Evolutionary conservation across 2,113 vertebrate genomes (phyloP), one percentile per base, ranked within the genome.

Genomic region (Acrocephalus arundinaceus): DNA sequence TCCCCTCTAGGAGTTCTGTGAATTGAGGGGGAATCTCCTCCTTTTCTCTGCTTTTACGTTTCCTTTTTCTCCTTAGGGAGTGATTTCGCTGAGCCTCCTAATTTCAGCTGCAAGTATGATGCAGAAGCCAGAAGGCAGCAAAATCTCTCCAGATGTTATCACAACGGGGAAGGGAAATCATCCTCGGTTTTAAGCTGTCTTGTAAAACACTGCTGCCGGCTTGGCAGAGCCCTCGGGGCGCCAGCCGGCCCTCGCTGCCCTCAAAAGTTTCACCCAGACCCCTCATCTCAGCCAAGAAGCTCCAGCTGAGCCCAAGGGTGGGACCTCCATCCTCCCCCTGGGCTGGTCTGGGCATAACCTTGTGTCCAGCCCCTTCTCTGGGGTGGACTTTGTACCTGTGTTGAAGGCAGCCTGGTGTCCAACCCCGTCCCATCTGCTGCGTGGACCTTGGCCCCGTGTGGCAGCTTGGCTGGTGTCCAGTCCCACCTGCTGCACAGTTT

Each of bases 91-190:
- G 70, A 96, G 74, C 82, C 54, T 94, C 94, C 96, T 94, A 94
- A 94, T 97, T 97, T 91, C 70, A 68, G 92, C 92, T 79, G 82
- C 68, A 93, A 90, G 71, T 71, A 55, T 65, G 75, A 85, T 72
- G 90, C 90, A 58, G 92, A 54, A 94, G 85, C 62, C 92, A 94
- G 96, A 91, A 96, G 95, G 95, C 92, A 95, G 92, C 71, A 88
- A 95, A 94, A 93, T 49, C 96, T 96, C 94, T 96, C 95, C 96
- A 96, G 96, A 91, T 95, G 96, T 95, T 96, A 61, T 85, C 46
- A 1, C 94, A 70, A 30, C 3, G 0, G 85, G 92, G 94, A 94
- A 97, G 87, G 67, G 75, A 85, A 97, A 83, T 93, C 78, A 91
- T 85, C 71, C 85, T 41, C 0, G 2, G 21, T 94, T 87, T 93